Base-by-base conservation (phyloP, 2,888 invertebrate species). In the Reticulitermes lucifugus region DNA sequence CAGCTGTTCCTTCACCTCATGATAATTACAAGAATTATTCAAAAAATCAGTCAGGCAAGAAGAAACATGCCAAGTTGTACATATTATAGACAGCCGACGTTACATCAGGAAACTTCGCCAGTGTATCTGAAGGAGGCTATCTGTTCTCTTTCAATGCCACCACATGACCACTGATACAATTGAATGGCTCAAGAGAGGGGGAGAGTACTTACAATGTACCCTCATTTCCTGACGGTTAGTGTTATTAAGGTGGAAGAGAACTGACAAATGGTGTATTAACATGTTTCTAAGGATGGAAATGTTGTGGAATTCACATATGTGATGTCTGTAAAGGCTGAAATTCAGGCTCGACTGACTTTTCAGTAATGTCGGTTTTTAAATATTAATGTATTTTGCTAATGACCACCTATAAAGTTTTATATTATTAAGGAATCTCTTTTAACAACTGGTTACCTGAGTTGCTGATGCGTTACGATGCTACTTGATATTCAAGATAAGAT, bases 1-100 rank as follows among this genome's bases (percentile, higher is more conserved):
- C 84, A 85, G 81, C 85, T 85, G 85, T 85, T 85, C 46, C 83
- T 73, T 46, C 71, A 29, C n/a, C 41, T 70, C 51, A 25, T 22
- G 41, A n/a, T 86, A 86, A 86, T 86, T 86, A 86, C 77, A 86
- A 86, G 86, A 86, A 86, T 86, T 86, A 86, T 86, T 82, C 86
- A 86, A 84, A 86, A 81, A 86, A 84, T 86, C 84, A 83, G 84
- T 86, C 82, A 84, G 84, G 84, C 84, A 70, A 77, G 71, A 77
- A 84, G 55, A 60, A 86, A 84, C 84, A 84, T 77, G 84, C 84
- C 79, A 84, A 60, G 12, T 46, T 35, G 51, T 71, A 60, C n/a
- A 35, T 41, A 80, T 79, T 59, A 81, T 81, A 81, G 81, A 65
- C 81, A 81, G 55, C 14, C 22, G 65, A 65, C 65, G 9, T 65